Evolutionary conservation across 2,888 invertebrate genomes (phyloP), one percentile per base, ranked within the genome.

Genomic region (Zygothrica quintamaculata): DNA sequence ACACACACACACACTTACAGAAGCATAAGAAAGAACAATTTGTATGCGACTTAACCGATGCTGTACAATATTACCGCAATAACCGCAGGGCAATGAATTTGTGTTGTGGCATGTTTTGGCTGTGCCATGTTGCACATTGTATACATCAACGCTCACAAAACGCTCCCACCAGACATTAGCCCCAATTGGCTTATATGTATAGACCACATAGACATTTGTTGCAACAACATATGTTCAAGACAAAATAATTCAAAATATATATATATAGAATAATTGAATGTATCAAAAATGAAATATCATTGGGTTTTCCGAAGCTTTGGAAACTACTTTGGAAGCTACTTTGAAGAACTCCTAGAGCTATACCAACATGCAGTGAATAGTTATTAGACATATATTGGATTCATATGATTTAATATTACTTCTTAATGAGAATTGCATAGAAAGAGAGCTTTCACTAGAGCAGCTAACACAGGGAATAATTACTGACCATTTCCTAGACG

Each of bases 61-160:
- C 43, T 31, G 25, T 80, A 84, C 84, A 58, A 84, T 84, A 22
- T 22, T 22, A 22, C 18, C 18, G 3, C 5, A 5, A 5, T 22
- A 80, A 50, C 78, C 64, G 26, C 46, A 65, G 80, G 77, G 58
- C 82, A 72, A 31, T 51, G 55, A 71, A n/a, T 74, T 69, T 60
- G 47, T 12, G 12, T 36, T 36, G n/a, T n/a, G n/a, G n/a, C n/a
- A n/a, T n/a, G n/a, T n/a, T 36, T 46, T 13, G 16, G 31, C 5
- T 29, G 4, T 7, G 18, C 29, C 47, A 31, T 33, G 56, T 60
- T 56, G 71, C 60, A 67, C 59, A 33, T 40, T 68, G 42, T 29
- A 26, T 46, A 47, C 29, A 7, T 34, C 31, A 8, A 6, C 8
- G 26, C 26, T 26, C 34, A n/a, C 34, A 7, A n/a, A 3, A 3